Percentiles rank a stretch among this genome's conserved stretches.
Evolutionary conservation across 2,888 invertebrate species (phyloP).

Genomic region (Ellobium chinense): DNA sequence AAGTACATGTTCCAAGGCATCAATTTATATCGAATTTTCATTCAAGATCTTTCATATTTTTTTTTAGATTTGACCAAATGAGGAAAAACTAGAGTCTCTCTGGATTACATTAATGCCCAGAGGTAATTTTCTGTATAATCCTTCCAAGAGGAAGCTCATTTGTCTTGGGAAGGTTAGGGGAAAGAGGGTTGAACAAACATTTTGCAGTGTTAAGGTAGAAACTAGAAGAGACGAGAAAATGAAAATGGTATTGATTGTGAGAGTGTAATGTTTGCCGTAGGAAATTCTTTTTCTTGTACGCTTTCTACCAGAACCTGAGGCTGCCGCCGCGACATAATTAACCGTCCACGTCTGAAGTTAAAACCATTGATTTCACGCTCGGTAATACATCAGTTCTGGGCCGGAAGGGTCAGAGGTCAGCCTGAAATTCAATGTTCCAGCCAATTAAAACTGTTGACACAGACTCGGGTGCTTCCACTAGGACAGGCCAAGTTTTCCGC

Average conservation of each 20-base stretch:
- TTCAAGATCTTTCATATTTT: too few species aligned
- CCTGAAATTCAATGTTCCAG: slow-evolving; percentile 51
- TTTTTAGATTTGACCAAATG: too few species aligned
- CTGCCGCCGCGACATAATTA: slow-evolving; percentile 26
- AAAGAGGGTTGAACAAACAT: slow-evolving; percentile 10
- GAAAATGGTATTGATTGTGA: slow-evolving; percentile 23
- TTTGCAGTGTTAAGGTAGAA: background rate
- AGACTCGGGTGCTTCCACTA: slow-evolving; percentile 16
- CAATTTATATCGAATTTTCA: too few species aligned
- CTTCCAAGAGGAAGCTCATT: background rate
- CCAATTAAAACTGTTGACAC: slow-evolving; percentile 53
- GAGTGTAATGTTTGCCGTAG: background rate
- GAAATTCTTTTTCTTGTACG: slow-evolving; percentile 13
- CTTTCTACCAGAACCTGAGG: background rate
- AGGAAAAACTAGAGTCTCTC: too few species aligned
- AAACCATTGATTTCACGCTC: slow-evolving; percentile 31
- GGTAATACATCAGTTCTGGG: background rate
- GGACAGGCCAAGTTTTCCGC: slow-evolving; percentile 14
- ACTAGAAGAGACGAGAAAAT: background rate
- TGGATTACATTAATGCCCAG: background rate
- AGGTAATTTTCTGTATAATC: background rate
- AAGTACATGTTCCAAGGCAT: too few species aligned
- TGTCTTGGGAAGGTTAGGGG: background rate
- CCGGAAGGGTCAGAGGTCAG: slow-evolving; percentile 43
- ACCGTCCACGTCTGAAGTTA: background rate